Base-by-base conservation (phyloP, 2,113 vertebrate species). In the Limanda limanda region DNA sequence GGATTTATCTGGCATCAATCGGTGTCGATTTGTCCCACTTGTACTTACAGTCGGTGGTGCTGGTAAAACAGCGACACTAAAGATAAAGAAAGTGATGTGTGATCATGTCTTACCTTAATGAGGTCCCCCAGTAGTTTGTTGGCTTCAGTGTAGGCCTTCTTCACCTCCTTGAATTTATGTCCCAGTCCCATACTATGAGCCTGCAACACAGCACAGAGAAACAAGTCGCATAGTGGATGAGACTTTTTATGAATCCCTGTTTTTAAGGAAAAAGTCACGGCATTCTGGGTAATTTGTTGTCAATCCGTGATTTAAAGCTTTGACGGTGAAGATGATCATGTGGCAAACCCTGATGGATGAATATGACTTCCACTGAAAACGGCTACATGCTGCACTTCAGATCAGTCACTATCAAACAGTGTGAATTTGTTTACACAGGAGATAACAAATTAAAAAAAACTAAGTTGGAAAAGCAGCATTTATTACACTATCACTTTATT, bases 181-280 rank as follows among this genome's bases (percentile, higher is more conserved):
- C 97, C 97, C 10, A 99, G 95, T 31, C 98, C 98, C 97, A 99
- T 99, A 89, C 97, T 97, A 91, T 99, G 96, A 40, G 98, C 97
- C 95, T 99, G 96, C 91, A 96, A 97, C 81, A 40, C 72, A 66
- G 15, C 63, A 69, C 47, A 55, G 31, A 24, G 27, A 71, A 82
- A 83, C 45, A 78, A 62, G 69, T 0, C 63, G 56, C 14, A 13
- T 21, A 1, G 35, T 54, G 27, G 72, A 63, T 31, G 31, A 31
- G 31, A 6, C 31, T 31, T 7, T 31, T 31, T 31, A 31, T 7
- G 31, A 31, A 31, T 6, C 31, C 31, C 31, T 31, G 31, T 31
- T 68, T 31, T 68, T 10, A 4, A 61, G 13, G 62, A 17, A 48
- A 62, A 56, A 74, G 17, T 69, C 54, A 48, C 27, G 4, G 20